These are phyloP conservation scores for Orchesella flavescens DNA, from an alignment of 2,888 invertebrate species.

Conservation along the genomic window DNA sequence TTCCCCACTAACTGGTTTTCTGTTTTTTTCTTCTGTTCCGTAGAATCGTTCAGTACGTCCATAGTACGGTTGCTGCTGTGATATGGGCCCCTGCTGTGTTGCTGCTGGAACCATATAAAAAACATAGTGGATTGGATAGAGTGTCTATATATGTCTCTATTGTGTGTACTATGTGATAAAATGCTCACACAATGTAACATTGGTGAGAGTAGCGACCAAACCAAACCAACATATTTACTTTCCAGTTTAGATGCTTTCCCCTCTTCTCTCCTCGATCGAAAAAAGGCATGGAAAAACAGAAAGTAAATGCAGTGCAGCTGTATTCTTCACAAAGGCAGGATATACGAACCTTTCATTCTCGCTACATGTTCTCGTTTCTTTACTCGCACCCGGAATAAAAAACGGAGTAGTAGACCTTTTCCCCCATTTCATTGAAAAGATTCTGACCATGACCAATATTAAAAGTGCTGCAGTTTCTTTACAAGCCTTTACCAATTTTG, in stretches of 20 bases:
- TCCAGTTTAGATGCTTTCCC: background rate
- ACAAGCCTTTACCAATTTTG: background rate
- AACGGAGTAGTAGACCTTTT: background rate
- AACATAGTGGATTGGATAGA: background rate
- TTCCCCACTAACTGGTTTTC: too few relatives aligned
- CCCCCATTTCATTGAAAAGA: too few relatives aligned
- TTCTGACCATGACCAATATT: conserved; percentile 51
- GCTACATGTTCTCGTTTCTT: background rate
- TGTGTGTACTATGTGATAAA: too few relatives aligned
- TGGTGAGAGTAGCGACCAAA: background rate
- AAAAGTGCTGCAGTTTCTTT: conserved; percentile 35
- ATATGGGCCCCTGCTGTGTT: conserved; percentile 6
- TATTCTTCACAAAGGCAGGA: conserved; percentile 59
- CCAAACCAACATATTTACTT: conserved; percentile 13
- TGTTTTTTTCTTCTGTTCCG: too few relatives aligned
- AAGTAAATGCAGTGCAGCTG: conserved; percentile 63
- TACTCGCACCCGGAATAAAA: conserved; percentile 27
- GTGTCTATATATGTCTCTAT: background rate
- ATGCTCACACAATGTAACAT: background rate
- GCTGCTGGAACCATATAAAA: conserved; percentile 8
- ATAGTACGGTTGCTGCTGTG: background rate
- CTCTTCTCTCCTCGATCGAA: conserved; percentile 8
- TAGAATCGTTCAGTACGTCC: too few relatives aligned
- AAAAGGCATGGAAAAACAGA: conserved; percentile 53
- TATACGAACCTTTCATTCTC: conserved; percentile 20